phyloP scores from a whole-genome alignment of 1,140 invertebrate genomes.

The Sycophila sp. region DNA sequence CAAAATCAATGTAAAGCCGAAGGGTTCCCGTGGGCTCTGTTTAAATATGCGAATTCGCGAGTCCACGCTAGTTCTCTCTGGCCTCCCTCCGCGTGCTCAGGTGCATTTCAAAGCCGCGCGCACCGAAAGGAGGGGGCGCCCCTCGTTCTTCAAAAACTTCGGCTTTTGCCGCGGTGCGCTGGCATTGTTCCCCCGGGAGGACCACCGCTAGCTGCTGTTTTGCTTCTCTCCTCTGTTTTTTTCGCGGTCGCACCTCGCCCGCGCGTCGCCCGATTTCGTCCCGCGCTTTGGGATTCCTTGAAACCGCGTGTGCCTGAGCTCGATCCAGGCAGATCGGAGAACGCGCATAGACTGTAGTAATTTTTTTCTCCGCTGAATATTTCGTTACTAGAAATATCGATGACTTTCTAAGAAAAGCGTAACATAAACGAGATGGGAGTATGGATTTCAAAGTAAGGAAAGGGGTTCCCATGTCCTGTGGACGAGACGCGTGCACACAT shows the following conservation, averaged over 20 bases:
- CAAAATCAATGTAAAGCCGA: conserved; percentile 9
- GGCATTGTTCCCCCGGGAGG: conserved; percentile 36
- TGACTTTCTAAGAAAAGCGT: no score
- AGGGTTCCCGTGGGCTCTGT: conserved; percentile 18
- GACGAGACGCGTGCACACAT: conserved; percentile 31
- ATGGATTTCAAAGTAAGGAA: conserved; percentile 24
- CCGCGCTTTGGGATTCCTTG: neutral
- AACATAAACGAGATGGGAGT: neutral
- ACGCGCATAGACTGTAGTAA: no score
- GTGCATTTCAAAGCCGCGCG: conserved; percentile 1
- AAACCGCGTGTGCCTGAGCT: no score
- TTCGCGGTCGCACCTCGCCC: neutral
- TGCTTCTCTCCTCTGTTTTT: conserved; percentile 28
- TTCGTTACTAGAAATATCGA: neutral
- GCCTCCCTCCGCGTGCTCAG: neutral
- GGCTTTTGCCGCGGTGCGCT: conserved; percentile 25
- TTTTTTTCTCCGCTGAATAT: no score
- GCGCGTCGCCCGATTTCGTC: neutral
- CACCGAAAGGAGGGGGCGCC: neutral
- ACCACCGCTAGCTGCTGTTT: conserved; percentile 10
- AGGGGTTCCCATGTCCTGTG: conserved; percentile 14
- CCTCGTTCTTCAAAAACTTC: conserved; percentile 19
- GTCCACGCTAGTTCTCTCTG: neutral
- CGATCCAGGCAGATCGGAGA: no score
- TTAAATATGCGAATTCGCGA: conserved; percentile 23